These are phyloP conservation scores for Nibea coibor DNA, from an alignment of 2,113 vertebrate species.

Conservation along the genomic window DNA sequence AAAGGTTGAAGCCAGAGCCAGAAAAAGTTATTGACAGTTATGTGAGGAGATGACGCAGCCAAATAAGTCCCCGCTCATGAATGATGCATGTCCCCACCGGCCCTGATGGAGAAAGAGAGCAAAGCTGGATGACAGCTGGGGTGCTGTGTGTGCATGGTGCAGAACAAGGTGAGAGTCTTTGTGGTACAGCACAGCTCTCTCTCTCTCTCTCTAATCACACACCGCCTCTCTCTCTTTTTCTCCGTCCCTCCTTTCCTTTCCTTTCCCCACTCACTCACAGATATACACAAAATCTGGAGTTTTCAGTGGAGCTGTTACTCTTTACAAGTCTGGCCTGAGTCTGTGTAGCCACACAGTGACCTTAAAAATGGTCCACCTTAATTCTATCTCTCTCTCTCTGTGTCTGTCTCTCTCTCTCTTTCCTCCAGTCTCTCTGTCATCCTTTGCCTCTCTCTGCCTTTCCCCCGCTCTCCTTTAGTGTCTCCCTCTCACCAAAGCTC, in stretches of 20 bases:
- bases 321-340: constrained; percentile 36
- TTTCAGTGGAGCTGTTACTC: constrained; percentile 59
- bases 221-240: not conserved
- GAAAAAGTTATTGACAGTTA: constrained; percentile 68
- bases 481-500: constrained; percentile 55
- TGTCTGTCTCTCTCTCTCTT: constrained; percentile 16
- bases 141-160: constrained; percentile 80
- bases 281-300: constrained; percentile 48
- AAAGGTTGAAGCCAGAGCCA: constrained; percentile 35
- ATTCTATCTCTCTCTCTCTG: constrained; percentile 28
- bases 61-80: constrained; percentile 77
- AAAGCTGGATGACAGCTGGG: constrained; percentile 72
- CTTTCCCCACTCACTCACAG: constrained; percentile 31
- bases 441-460: constrained; percentile 30
- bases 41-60: constrained; percentile 71
- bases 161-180: constrained; percentile 80
- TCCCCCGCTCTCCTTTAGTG: constrained; percentile 17
- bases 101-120: constrained; percentile 67
- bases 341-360: constrained; percentile 57
- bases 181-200: constrained; percentile 36
- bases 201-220: not conserved
- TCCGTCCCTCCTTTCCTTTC: not conserved
- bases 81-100: constrained; percentile 74
- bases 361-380: constrained; percentile 58
- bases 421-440: constrained; percentile 28